These are phyloP conservation scores for Uromys caudimaculatus DNA, from an alignment of 2,797 vertebrate genomes.

Conservation along the genomic window DNA sequence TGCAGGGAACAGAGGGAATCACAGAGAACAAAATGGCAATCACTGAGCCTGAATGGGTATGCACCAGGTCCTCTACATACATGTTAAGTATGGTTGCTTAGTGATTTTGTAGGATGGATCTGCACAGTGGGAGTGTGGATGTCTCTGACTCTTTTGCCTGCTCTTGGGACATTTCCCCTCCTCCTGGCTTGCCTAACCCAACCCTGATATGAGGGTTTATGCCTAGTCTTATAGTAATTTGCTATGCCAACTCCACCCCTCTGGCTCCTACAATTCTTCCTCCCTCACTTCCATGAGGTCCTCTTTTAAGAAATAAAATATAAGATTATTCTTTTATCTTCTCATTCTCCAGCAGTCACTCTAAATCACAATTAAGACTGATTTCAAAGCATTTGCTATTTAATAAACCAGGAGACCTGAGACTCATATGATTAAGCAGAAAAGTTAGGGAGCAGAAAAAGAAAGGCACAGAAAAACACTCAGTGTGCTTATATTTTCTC, in stretches of 20 bases:
- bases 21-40: neutral
- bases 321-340: neutral
- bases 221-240: neutral
- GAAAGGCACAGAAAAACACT: neutral
- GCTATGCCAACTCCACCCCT: neutral
- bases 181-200: neutral
- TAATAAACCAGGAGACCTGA: neutral
- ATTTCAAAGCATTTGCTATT: constrained; percentile 26
- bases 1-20: neutral
- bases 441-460: neutral
- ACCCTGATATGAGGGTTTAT: neutral
- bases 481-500: neutral
- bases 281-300: neutral
- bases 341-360: neutral
- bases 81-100: neutral
- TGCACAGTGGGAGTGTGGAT: neutral
- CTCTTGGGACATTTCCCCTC: neutral
- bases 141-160: neutral
- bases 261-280: neutral
- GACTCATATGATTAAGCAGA: neutral
- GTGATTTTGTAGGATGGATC: neutral
- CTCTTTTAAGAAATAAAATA: neutral
- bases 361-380: neutral
- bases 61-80: neutral
- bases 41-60: neutral